Evolutionary conservation across 1,140 invertebrate genomes (phyloP), one percentile per base, ranked within the genome.

Genomic region (Aphaenogaster rudis): DNA sequence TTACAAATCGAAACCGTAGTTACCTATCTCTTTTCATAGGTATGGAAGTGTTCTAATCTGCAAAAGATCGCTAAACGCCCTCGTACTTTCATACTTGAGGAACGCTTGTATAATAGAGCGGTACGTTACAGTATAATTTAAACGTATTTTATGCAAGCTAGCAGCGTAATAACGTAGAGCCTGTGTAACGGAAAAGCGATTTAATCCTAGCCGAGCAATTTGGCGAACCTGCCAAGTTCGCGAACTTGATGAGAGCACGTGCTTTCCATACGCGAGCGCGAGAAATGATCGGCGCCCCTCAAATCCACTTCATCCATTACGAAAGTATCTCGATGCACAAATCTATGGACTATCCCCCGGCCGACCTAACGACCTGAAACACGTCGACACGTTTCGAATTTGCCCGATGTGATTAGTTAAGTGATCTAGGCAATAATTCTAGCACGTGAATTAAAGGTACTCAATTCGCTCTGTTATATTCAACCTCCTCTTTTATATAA

Each of bases 131-230:
- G 80, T 50, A 84, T 84, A 74, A 84, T 74, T 84, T 84, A 84
- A 84, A 57, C 54, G 80, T 84, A 84, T 84, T 84, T 90, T 89
- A 86, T 86, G 86, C 69, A 67, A 63, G 54, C 36, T 39, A 77
- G 64, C 42, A 50, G 59, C n/a, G 52, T 88, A 63, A 36, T 64
- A 71, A 77, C 69, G 82, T 86, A 59, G 50, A 78, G 63, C 28
- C 76, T 33, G 85, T 36, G 84, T 86, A 86, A 72, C 85, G 78
- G 88, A 90, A 87, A 88, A 90, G 89, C 88, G 84, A 87, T 89
- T 90, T 89, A 90, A 90, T 90, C 88, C 88, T 86, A 52, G 69
- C 69, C 71, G 61, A 86, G 86, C 86, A 90, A 90, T 90, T 90
- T 80, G 86, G 89, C 74, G 86, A 79, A 89, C 74, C 79, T 85